Evolutionary conservation across 2,113 vertebrate genomes (phyloP).

Genomic region (Gopherus evgoodei): DNA sequence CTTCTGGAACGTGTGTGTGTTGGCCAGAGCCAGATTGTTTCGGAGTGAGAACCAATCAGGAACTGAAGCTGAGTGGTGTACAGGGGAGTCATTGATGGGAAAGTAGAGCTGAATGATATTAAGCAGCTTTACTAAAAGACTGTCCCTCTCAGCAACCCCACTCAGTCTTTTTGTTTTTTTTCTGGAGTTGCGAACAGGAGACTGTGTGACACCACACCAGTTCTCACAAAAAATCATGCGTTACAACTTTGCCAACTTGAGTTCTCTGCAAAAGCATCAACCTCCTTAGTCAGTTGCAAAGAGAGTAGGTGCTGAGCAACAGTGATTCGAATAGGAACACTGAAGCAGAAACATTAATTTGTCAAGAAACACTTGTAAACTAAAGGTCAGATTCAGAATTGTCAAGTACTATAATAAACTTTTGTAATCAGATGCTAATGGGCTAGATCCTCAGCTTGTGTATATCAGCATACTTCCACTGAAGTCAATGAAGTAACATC

Average conservation of each 20-base stretch:
- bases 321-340: background rate
- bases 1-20: background rate
- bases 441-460: conserved; percentile 12
- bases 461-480: background rate
- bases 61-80: background rate
- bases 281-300: conserved; percentile 23
- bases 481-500: conserved; percentile 37
- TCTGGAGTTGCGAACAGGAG: too few relatives aligned
- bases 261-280: background rate
- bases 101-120: background rate
- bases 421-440: background rate
- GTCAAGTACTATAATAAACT: background rate
- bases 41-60: background rate
- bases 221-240: background rate
- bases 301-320: background rate
- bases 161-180: background rate
- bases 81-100: background rate
- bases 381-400: conserved; percentile 47
- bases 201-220: background rate
- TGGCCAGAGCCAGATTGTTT: background rate
- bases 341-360: conserved; percentile 49
- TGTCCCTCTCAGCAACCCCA: background rate
- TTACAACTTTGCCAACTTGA: background rate
- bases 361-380: conserved; percentile 34
- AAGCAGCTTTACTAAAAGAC: background rate